Conservation (phyloP, 2,888 invertebrate species). For the Parthenolecanium corni region DNA sequence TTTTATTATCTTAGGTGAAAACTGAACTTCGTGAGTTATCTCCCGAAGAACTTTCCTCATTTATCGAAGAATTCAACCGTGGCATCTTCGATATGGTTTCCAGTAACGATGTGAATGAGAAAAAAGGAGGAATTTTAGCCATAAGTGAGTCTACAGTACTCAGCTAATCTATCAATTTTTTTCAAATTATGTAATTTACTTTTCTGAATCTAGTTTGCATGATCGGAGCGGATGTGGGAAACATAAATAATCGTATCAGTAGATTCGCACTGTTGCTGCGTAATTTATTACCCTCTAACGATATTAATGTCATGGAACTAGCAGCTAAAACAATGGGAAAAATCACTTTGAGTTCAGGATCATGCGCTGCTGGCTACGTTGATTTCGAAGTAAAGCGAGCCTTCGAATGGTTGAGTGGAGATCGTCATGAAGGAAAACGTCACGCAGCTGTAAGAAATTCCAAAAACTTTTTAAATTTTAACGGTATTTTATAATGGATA, state of each 20-base stretch:
- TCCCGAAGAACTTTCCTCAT: slow-evolving; percentile 76
- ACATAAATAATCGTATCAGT: slow-evolving; percentile 76
- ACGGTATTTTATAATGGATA: no score
- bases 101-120: slow-evolving; percentile 81
- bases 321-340: slow-evolving; percentile 92
- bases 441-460: slow-evolving; percentile 69
- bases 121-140: slow-evolving; percentile 88
- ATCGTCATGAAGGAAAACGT: slow-evolving; percentile 78
- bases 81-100: slow-evolving; percentile 95
- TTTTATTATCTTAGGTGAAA: slow-evolving; percentile 44
- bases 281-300: slow-evolving; percentile 77
- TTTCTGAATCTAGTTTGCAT: slow-evolving; percentile 63
- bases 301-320: slow-evolving; percentile 88
- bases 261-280: slow-evolving; percentile 87
- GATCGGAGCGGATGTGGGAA: slow-evolving; percentile 85
- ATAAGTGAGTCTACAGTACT: slow-evolving; percentile 50
- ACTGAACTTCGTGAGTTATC: slow-evolving; percentile 82
- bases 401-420: slow-evolving; percentile 87
- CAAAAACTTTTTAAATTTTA: no score
- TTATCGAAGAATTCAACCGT: slow-evolving; percentile 90
- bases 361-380: slow-evolving; percentile 92
- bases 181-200: background rate
- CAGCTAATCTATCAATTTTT: background rate
- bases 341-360: slow-evolving; percentile 79
- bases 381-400: slow-evolving; percentile 94